These are phyloP conservation scores for Allacma fusca DNA, from an alignment of 2,888 invertebrate genomes.

Conservation along the genomic window DNA sequence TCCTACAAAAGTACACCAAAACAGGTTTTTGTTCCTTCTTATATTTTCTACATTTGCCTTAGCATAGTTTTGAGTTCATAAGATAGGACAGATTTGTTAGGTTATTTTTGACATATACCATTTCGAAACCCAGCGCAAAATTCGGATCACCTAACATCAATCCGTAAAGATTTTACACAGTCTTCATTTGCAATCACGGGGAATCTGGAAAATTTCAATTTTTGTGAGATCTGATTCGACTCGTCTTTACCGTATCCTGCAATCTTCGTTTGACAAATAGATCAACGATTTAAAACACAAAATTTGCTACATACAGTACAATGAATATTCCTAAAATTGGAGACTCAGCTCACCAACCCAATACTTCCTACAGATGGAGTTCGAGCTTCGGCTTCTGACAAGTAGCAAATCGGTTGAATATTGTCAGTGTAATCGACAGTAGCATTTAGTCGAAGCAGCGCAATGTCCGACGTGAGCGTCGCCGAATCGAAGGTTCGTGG, in stretches of 20 bases:
- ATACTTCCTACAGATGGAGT: neutral
- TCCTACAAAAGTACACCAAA: neutral
- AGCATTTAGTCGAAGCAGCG: neutral
- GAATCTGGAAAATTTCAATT: neutral
- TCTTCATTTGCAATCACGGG: neutral
- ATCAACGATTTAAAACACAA: neutral
- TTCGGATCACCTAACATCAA: neutral
- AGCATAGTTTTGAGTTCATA: neutral
- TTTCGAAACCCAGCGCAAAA: constrained; percentile 15
- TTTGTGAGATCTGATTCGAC: neutral
- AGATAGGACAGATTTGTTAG: neutral
- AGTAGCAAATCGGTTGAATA: constrained; percentile 2
- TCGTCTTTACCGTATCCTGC: constrained; percentile 9
- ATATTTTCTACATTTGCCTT: too few species aligned
- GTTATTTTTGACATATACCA: neutral
- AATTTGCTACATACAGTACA: neutral
- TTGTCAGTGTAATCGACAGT: neutral
- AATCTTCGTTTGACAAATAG: too few species aligned
- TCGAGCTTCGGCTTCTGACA: neutral
- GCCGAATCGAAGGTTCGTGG: neutral
- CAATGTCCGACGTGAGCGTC: neutral
- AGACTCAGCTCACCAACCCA: neutral
- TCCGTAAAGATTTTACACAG: neutral
- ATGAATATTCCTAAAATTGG: too few species aligned
- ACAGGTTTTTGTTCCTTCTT: neutral